phyloP scores from a whole-genome alignment of 2,797 vertebrate genomes.

The Lacerta viridis region DNA sequence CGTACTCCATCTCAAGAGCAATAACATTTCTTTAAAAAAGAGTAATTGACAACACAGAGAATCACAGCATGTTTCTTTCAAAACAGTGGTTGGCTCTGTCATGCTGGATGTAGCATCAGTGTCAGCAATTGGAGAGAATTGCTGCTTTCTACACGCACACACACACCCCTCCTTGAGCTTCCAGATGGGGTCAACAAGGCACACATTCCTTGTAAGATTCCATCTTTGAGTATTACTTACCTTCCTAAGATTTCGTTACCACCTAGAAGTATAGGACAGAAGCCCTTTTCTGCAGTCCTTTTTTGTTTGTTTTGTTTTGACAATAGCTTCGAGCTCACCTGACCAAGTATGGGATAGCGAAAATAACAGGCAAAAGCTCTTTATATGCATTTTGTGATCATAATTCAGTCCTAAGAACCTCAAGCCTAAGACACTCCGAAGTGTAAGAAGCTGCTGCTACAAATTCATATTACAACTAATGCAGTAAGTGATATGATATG shows the following conservation, averaged over 20 bases:
- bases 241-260: not conserved
- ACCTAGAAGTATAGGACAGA: not conserved
- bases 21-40: not conserved
- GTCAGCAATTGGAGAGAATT: not conserved
- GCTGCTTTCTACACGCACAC: not conserved
- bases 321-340: not conserved
- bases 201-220: not conserved
- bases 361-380: too few relatives aligned
- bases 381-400: too few relatives aligned
- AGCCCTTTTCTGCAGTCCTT: not conserved
- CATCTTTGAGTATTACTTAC: not conserved
- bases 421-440: not conserved
- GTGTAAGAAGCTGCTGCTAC: conserved; percentile 15
- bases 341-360: too few relatives aligned
- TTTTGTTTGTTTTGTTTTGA: not conserved
- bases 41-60: not conserved
- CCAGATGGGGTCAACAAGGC: not conserved
- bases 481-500: not conserved
- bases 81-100: not conserved
- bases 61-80: not conserved
- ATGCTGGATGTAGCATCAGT: not conserved
- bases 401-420: not conserved
- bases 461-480: conserved; percentile 30
- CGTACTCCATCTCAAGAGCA: too few relatives aligned
- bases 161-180: too few relatives aligned